Percentiles rank a stretch among this genome's conserved stretches.
phyloP scores from a whole-genome alignment of 2,797 vertebrate species.

The Chloroceryle amazona region DNA sequence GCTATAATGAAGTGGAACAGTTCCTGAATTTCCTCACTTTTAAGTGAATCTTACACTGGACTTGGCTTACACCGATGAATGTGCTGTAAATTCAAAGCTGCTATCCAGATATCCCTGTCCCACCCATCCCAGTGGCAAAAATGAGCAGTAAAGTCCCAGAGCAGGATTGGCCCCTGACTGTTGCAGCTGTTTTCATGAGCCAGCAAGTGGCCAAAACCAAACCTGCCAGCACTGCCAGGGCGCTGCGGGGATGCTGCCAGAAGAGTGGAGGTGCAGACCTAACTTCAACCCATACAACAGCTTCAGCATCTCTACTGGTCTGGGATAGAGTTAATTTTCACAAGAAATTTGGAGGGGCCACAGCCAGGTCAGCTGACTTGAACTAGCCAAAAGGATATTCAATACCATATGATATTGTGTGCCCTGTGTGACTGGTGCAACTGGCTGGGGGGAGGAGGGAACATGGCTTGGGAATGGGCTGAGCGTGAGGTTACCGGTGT shows the following conservation, averaged over 20 bases:
- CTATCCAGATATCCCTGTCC: not conserved
- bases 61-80: not conserved
- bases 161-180: not conserved
- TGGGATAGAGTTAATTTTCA: not conserved
- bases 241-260: accelerated
- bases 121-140: not conserved
- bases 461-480: not conserved
- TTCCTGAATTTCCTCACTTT: not conserved
- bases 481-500: not conserved
- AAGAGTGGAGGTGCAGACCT: not conserved
- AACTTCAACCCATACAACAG: accelerated
- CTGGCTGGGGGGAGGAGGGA: not conserved
- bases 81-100: not conserved
- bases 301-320: not conserved
- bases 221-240: not conserved
- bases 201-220: not conserved
- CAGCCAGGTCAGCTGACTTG: not conserved
- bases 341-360: not conserved
- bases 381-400: not conserved
- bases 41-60: not conserved
- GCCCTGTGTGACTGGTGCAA: not conserved
- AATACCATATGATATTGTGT: not conserved
- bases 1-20: not conserved
- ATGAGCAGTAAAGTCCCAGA: not conserved
- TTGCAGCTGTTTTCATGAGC: not conserved